Evolutionary conservation across 2,888 invertebrate genomes (phyloP).

Genomic region (Meandrusa payeni): DNA sequence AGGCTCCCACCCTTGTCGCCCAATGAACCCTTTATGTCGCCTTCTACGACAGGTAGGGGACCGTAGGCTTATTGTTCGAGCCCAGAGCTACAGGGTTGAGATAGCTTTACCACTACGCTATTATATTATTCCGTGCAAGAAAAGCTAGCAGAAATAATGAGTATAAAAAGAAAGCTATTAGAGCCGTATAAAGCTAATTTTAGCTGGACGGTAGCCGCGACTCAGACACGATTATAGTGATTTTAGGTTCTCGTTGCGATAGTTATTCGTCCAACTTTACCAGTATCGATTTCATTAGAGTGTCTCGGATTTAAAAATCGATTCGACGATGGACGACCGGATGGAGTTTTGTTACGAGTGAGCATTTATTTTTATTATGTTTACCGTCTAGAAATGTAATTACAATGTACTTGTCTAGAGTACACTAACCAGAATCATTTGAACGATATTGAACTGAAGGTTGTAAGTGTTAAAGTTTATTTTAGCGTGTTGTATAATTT

Average conservation of each 20-base stretch:
- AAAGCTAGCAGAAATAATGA: too few species aligned
- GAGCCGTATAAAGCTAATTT: too few species aligned
- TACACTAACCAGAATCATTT: conserved; percentile 27
- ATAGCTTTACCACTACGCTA: too few species aligned
- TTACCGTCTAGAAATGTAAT: conserved; percentile 58
- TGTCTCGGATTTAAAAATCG: conserved; percentile 57
- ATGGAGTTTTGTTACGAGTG: conserved; percentile 56
- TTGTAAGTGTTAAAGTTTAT: neutral
- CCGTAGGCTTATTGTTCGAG: too few species aligned
- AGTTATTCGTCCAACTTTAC: conserved; percentile 59
- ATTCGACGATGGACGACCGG: conserved; percentile 45
- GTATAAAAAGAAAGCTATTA: too few species aligned
- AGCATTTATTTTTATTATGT: conserved; percentile 49
- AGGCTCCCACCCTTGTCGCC: too few species aligned
- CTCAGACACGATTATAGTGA: conserved; percentile 60
- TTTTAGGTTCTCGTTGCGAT: conserved; percentile 47
- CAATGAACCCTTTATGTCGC: too few species aligned
- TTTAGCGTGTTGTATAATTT: conserved; percentile 6
- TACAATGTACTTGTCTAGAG: conserved; percentile 43
- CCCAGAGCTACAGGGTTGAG: too few species aligned
- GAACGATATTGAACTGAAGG: conserved; percentile 16
- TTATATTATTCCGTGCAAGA: too few species aligned
- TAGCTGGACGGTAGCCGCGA: conserved; percentile 45
- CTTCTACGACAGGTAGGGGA: too few species aligned
- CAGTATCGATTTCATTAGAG: conserved; percentile 73